These are phyloP conservation scores for Rhaphigaster nebulosa DNA, from an alignment of 2,888 invertebrate genomes.

Conservation along the genomic window DNA sequence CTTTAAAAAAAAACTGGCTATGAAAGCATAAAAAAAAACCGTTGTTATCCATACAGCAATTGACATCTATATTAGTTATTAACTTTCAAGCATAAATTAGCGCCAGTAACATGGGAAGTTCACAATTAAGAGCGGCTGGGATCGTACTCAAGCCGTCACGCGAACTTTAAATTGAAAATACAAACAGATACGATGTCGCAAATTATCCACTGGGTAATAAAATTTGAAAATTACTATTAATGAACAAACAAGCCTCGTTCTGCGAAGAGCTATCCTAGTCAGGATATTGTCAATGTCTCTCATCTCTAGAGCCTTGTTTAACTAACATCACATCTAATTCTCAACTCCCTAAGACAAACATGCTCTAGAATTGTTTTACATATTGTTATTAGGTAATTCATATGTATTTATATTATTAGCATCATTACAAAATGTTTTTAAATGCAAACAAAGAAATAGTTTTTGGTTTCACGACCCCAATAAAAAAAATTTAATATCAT, in stretches of 20 bases:
- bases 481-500: too few species aligned
- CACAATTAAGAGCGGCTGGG: not conserved
- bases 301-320: not conserved
- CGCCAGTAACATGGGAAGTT: not conserved
- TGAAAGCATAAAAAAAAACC: not conserved
- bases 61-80: not conserved
- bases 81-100: not conserved
- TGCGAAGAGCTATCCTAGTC: not conserved
- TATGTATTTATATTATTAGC: not conserved
- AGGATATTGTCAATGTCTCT: not conserved
- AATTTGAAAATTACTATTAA: constrained; percentile 32
- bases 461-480: too few species aligned
- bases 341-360: not conserved
- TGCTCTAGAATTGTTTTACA: not conserved
- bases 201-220: not conserved
- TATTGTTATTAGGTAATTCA: not conserved
- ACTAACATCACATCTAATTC: not conserved
- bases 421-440: too few species aligned
- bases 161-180: constrained; percentile 34
- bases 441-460: too few species aligned
- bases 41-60: not conserved
- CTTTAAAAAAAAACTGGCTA: too few species aligned
- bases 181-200: constrained; percentile 19
- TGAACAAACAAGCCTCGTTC: not conserved
- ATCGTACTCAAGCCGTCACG: not conserved